These are phyloP conservation scores for Chaenogobius annularis DNA, from an alignment of 2,113 vertebrate species.

Conservation along the genomic window DNA sequence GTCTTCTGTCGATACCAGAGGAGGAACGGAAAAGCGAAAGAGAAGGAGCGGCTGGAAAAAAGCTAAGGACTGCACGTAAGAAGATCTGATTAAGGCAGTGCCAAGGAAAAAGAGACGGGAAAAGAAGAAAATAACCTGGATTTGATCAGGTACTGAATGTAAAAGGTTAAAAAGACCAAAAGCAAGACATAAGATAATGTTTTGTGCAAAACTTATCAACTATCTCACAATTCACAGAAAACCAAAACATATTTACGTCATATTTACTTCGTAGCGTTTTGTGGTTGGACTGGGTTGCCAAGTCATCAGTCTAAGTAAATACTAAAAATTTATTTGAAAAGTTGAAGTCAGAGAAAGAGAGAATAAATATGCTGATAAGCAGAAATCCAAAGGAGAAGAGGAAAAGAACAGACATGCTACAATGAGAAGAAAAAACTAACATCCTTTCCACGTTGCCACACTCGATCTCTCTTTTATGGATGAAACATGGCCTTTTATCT, in stretches of 20 bases:
- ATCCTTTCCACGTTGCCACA: conserved; percentile 39
- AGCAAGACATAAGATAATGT: not conserved
- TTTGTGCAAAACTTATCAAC: not conserved
- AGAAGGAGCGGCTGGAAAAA: conserved; percentile 23
- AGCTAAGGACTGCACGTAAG: conserved; percentile 8
- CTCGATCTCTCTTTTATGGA: conserved; percentile 69
- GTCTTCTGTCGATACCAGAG: conserved; percentile 61
- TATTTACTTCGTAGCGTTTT: not conserved
- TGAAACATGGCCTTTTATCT: conserved; percentile 55
- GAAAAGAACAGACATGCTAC: not conserved
- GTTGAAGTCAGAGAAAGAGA: not conserved
- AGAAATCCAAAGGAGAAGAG: not conserved
- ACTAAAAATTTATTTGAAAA: too few relatives aligned
- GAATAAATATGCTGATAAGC: not conserved
- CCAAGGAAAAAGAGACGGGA: conserved; percentile 5
- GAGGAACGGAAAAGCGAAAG: conserved; percentile 1
- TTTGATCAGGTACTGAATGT: not conserved
- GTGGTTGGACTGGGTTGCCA: too few relatives aligned
- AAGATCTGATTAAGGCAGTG: conserved; percentile 15
- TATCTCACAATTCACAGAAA: not conserved
- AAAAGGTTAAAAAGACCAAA: not conserved
- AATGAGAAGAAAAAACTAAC: conserved; percentile 1
- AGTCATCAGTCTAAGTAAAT: too few relatives aligned
- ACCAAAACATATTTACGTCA: too few relatives aligned
- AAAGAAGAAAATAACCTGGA: not conserved